Evolutionary conservation across 2,113 vertebrate species (phyloP).

Genomic region (Catharus bicknelli): DNA sequence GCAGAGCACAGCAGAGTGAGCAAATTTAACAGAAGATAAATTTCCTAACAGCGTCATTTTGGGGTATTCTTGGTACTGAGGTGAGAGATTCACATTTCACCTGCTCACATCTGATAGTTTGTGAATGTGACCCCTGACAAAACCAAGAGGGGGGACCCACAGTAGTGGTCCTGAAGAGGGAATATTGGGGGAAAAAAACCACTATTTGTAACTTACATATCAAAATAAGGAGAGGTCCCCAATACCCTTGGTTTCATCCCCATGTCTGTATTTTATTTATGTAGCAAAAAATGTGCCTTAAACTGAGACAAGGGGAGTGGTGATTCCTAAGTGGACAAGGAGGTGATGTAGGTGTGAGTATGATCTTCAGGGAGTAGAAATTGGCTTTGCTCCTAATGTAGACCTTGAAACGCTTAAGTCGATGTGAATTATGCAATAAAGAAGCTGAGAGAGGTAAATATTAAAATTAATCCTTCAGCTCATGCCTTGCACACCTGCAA

Average conservation of each 20-base stretch:
- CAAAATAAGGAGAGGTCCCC: not conserved
- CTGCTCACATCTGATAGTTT: not conserved
- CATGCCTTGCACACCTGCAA: not conserved
- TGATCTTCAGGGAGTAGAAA: not conserved
- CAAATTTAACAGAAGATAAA: not conserved
- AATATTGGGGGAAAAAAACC: not conserved
- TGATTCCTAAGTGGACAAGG: not conserved
- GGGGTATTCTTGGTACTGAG: not conserved
- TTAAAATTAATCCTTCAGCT: not conserved
- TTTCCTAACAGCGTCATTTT: not conserved
- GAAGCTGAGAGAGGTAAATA: not conserved
- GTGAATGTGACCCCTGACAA: not conserved
- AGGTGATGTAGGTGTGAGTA: not conserved
- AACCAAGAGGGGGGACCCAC: not conserved
- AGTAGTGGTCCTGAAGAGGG: not conserved
- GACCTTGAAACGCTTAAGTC: not conserved
- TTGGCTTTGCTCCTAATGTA: not conserved
- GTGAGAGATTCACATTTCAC: not conserved
- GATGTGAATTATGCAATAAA: not conserved
- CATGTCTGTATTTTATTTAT: not conserved
- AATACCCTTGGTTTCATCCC: not conserved
- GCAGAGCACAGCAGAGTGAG: not conserved
- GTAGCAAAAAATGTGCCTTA: conserved; percentile 10
- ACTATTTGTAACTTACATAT: not conserved
- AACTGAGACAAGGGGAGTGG: not conserved